These are phyloP conservation scores for Drosophila antonietae DNA, from an alignment of 2,888 invertebrate genomes.

Conservation along the genomic window DNA sequence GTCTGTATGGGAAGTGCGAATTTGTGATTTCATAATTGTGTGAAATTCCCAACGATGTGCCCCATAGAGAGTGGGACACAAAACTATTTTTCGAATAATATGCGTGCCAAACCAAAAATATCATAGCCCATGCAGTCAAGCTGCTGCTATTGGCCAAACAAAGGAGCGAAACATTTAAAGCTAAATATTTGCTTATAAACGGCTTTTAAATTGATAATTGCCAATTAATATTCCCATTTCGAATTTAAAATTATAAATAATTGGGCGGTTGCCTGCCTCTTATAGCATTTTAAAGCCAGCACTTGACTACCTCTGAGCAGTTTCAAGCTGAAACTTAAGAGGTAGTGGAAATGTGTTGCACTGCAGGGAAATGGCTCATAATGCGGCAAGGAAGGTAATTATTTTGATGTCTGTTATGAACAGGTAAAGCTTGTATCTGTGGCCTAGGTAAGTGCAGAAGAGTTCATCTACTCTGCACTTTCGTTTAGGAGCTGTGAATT, in stretches of 20 bases:
- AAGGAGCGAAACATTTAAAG: too few relatives aligned
- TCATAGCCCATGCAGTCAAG: neutral
- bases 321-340: neutral
- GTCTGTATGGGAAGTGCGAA: constrained; percentile 19
- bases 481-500: constrained; percentile 10
- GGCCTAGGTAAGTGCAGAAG: neutral
- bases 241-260: neutral
- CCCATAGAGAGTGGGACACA: neutral
- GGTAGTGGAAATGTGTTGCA: neutral
- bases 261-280: neutral
- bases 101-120: neutral
- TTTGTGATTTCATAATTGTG: constrained; percentile 40
- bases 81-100: constrained; percentile 2
- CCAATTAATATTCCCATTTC: neutral
- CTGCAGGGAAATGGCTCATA: neutral
- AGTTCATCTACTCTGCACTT: neutral
- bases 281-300: neutral
- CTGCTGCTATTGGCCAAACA: neutral
- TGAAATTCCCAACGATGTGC: neutral
- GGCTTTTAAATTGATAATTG: neutral
- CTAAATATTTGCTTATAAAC: neutral
- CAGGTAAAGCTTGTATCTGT: neutral
- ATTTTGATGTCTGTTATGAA: too few relatives aligned
- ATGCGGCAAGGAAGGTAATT: neutral
- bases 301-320: neutral